phyloP scores from a whole-genome alignment of 2,113 vertebrate species.

The Halcyon malimbica region DNA sequence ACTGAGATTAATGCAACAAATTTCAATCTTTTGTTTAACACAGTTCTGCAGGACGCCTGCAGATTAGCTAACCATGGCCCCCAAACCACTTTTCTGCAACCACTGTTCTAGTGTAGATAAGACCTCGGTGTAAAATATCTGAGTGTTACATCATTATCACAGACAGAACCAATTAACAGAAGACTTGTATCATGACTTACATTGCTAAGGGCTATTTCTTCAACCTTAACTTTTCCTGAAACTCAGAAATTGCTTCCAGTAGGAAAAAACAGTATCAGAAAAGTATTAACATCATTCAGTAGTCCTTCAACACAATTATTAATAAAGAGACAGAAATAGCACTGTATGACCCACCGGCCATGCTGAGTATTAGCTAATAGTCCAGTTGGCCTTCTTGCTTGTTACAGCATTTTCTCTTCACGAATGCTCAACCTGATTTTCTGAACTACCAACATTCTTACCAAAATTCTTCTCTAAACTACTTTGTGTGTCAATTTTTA shows the following conservation, averaged over 20 bases:
- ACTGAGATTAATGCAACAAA: not conserved
- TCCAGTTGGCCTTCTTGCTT: not conserved
- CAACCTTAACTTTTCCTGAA: not conserved
- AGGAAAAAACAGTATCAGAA: not conserved
- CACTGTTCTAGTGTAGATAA: not conserved
- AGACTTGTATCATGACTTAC: not conserved
- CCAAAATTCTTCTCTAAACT: not conserved
- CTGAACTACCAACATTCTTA: not conserved
- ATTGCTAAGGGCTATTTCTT: not conserved
- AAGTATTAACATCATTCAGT: not conserved
- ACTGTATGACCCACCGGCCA: not conserved
- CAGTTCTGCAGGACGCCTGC: not conserved
- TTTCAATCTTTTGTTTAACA: not conserved
- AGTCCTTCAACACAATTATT: not conserved
- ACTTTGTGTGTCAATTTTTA: not conserved
- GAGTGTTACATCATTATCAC: not conserved
- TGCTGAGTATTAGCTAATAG: not conserved
- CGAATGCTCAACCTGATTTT: not conserved
- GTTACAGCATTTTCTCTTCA: not conserved
- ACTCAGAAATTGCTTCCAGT: not conserved
- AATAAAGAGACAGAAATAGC: not conserved
- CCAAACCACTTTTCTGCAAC: not conserved
- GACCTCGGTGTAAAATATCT: not conserved
- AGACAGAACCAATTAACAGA: not conserved
- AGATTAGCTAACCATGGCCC: not conserved